A percentile compares a stretch with the other conserved stretches of the same genome.
Evolutionary conservation across 1,140 invertebrate genomes (phyloP).

Genomic region (Leguminivora glycinivorella): DNA sequence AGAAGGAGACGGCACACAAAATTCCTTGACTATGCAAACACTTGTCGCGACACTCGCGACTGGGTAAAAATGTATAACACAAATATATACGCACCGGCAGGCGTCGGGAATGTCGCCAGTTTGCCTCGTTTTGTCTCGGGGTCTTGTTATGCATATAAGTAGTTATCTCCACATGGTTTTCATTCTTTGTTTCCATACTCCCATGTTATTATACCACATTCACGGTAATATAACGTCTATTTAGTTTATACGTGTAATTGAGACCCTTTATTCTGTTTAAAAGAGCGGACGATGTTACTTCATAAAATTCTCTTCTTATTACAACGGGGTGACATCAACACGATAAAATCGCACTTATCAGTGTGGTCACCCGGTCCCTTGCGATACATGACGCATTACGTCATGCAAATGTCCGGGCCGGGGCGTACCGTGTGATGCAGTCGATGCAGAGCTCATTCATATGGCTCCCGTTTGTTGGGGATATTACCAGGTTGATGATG

Average conservation of each 20-base stretch:
- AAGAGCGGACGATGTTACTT: background rate
- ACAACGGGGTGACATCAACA: conserved; percentile 8
- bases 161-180: background rate
- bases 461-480: conserved; percentile 2
- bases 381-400: background rate
- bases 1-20: conserved; percentile 37
- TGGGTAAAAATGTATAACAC: conserved; percentile 60
- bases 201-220: background rate
- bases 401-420: conserved; percentile 2
- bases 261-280: background rate
- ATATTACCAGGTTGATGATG: no score
- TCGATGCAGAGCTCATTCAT: conserved; percentile 19
- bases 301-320: background rate
- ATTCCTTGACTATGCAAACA: conserved; percentile 60
- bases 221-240: background rate
- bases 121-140: conserved; percentile 54
- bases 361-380: background rate
- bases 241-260: background rate
- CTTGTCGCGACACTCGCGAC: conserved; percentile 53
- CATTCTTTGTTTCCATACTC: background rate
- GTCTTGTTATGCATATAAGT: conserved; percentile 32
- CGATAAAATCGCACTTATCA: conserved; percentile 16
- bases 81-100: conserved; percentile 49
- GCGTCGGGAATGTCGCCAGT: conserved; percentile 56
- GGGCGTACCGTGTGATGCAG: conserved; percentile 13